These are phyloP conservation scores for Pterobdella sp. DNA, from an alignment of 2,888 invertebrate species.

Conservation along the genomic window DNA sequence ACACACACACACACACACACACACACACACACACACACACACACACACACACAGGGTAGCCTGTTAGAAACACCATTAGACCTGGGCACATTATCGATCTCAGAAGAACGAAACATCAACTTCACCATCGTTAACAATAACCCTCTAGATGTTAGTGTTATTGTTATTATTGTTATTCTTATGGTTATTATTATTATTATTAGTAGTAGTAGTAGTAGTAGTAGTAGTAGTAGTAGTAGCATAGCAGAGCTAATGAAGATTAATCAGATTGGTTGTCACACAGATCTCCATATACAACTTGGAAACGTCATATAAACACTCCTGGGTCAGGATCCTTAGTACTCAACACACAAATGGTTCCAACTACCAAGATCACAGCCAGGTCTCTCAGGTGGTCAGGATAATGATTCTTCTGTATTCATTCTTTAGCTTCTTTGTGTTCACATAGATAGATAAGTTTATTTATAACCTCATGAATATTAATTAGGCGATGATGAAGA, in stretches of 20 bases:
- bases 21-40: background rate
- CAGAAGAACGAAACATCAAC: slow-evolving; percentile 62
- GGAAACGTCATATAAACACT: background rate
- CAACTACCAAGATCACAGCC: slow-evolving; percentile 9
- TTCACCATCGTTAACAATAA: slow-evolving; percentile 69
- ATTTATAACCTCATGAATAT: background rate
- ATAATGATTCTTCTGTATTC: background rate
- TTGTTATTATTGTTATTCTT: background rate
- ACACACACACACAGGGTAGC: background rate
- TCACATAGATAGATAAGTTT: background rate
- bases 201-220: background rate
- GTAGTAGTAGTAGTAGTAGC: background rate
- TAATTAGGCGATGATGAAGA: background rate
- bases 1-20: background rate
- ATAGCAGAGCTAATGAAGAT: too few species aligned
- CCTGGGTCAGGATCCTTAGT: background rate
- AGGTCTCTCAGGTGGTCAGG: background rate
- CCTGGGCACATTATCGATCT: slow-evolving; percentile 55
- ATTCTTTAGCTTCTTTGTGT: background rate
- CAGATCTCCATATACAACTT: slow-evolving; percentile 7
- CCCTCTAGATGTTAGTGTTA: slow-evolving; percentile 61
- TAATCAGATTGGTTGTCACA: too few species aligned
- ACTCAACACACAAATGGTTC: slow-evolving; percentile 2
- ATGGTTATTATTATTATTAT: background rate
- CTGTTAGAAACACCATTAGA: slow-evolving; percentile 52